Evolutionary conservation across 2,113 vertebrate genomes (phyloP).

Genomic region (Alosa alosa): DNA sequence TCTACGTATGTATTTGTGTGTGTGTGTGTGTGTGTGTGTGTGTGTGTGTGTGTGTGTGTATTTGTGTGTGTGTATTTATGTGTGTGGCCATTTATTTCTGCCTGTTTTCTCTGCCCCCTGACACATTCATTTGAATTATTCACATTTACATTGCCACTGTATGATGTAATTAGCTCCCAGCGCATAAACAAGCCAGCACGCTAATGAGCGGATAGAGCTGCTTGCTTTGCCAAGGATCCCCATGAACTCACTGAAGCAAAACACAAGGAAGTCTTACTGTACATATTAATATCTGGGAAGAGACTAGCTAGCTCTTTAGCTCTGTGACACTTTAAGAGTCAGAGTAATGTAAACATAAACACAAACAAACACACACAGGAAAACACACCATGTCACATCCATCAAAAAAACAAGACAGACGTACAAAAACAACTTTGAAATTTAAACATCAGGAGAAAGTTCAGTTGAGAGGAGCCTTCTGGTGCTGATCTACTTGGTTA

Average conservation of each 20-base stretch:
- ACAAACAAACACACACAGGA: not conserved
- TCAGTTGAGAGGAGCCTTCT: not conserved
- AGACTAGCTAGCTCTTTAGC: not conserved
- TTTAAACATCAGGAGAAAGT: not conserved
- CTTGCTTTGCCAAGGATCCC: conserved; percentile 1
- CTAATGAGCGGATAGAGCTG: not conserved
- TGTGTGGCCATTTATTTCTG: not conserved
- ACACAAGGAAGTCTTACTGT: not conserved
- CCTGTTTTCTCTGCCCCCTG: not conserved
- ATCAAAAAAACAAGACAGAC: not conserved
- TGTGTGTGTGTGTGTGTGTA: not conserved
- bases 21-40: too few species aligned
- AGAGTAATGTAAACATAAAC: not conserved
- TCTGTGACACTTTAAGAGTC: not conserved
- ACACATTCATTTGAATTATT: not conserved
- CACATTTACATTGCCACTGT: not conserved
- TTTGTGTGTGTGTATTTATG: not conserved
- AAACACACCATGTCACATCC: not conserved
- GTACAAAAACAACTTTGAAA: not conserved
- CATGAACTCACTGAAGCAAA: not conserved
- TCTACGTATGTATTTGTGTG: not conserved
- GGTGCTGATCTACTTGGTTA: conserved; percentile 9
- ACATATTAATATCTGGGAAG: not conserved
- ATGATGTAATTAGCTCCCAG: not conserved
- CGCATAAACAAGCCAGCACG: not conserved